Evolutionary conservation across 2,888 invertebrate genomes (phyloP), one percentile per base, ranked within the genome.

Genomic region (Clostera curtula): DNA sequence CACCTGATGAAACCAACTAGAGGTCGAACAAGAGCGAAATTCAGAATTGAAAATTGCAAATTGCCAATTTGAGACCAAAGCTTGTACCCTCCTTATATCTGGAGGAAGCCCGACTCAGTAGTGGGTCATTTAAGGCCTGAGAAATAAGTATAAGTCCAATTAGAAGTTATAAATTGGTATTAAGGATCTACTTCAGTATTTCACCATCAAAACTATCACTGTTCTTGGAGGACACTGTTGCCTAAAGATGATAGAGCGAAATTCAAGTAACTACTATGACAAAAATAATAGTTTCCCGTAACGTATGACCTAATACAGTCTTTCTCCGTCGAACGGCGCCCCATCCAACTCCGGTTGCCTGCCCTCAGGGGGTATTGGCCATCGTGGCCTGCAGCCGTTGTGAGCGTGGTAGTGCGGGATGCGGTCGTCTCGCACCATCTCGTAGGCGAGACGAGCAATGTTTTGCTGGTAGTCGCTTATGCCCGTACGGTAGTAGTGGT

Each of bases 351-450:
- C 63, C 2, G 80, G 80, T 24, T 82, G 49, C 33, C 40, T 42
- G 0, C 62, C 73, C 14, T 77, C 80, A 0, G 80, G 79, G 0
- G 79, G 79, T 3, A 67, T 35, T 0, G 76, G 77, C 79, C 77
- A 82, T 6, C 43, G 41, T 1, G 76, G 68, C 2, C 77, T 49
- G 39, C 66, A 61, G 7, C 82, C 82, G 32, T 76, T 79, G 39
- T 70, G 67, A 2, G 67, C 64, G 26, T 55, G 27, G 57, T 73
- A 80, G 2, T 43, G 49, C 1, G 80, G 77, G 5, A 75, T 60
- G 2, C 74, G 61, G 25, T 70, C 62, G 38, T 79, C 76, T 0
- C 76, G 57, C 2, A 82, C 57, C 66, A 74, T 45, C 42, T 77
- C 75, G 45, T 76, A 83, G 32, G 80, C 82, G 36, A 80, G 40